A percentile compares a stretch with the other conserved stretches of the same genome.
phyloP scores from a whole-genome alignment of 2,113 vertebrate species.

The Ivindomyrus marchei region DNA sequence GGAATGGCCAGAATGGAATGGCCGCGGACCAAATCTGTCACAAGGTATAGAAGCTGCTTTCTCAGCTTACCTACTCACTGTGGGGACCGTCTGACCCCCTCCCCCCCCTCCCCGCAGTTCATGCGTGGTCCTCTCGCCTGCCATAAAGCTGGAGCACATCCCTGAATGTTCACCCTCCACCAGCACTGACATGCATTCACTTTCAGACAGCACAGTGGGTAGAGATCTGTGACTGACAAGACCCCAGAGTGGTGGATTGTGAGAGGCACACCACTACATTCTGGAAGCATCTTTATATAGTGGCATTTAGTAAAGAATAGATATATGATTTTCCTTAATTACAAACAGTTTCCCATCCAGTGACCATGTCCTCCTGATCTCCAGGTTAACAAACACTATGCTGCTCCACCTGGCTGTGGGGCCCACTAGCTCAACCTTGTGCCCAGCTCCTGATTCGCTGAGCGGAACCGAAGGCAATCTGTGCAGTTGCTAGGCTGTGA shows the following conservation, averaged over 20 bases:
- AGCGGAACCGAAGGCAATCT: background rate
- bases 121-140: background rate
- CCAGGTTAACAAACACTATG: background rate
- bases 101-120: background rate
- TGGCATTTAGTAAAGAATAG: background rate
- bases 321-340: background rate
- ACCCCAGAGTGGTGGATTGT: background rate
- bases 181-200: background rate
- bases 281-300: background rate
- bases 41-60: background rate
- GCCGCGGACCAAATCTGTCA: background rate
- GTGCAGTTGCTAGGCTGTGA: slow-evolving; percentile 11
- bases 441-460: background rate
- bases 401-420: background rate
- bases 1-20: background rate
- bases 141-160: background rate
- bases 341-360: background rate
- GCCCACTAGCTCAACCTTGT: background rate
- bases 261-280: background rate
- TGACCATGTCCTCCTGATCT: background rate
- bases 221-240: background rate
- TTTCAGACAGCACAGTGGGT: background rate
- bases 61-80: no score
- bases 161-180: background rate
- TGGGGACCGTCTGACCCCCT: background rate